phyloP scores from a whole-genome alignment of 2,888 invertebrate genomes.

The Monochamus alternatus region DNA sequence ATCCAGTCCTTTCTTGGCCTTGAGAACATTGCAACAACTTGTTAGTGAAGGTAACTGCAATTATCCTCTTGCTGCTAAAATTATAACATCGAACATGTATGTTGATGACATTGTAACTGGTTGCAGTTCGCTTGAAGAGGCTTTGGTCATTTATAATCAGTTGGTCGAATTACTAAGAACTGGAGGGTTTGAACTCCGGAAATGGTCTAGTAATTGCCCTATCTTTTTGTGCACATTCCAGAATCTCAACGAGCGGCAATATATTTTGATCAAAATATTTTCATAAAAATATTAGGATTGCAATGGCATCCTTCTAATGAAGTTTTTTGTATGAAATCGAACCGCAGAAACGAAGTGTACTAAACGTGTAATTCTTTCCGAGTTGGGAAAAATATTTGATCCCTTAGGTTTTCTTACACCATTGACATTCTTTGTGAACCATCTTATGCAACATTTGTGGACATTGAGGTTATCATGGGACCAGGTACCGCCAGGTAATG shows the following conservation, averaged over 20 bases:
- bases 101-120: conserved; percentile 25
- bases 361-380: background rate
- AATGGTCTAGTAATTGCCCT: conserved; percentile 16
- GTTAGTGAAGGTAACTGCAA: background rate
- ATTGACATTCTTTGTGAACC: conserved; percentile 3
- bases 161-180: background rate
- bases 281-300: conserved; percentile 10
- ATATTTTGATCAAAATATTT: conserved; percentile 8
- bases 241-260: background rate
- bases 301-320: conserved; percentile 8
- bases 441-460: conserved; percentile 12
- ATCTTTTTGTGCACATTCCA: background rate
- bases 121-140: background rate
- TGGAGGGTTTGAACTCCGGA: conserved; percentile 21
- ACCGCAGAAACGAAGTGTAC: background rate
- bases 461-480: background rate
- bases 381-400: conserved; percentile 5
- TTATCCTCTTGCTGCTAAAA: background rate
- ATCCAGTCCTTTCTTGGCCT: background rate
- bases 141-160: background rate
- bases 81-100: conserved; percentile 7
- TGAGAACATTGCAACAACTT: background rate
- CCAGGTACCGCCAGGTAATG: background rate
- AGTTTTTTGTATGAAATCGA: background rate
- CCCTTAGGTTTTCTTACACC: conserved; percentile 10